Evolutionary conservation across 2,797 vertebrate genomes (phyloP).

Genomic region (Rhynchonycteris naso): DNA sequence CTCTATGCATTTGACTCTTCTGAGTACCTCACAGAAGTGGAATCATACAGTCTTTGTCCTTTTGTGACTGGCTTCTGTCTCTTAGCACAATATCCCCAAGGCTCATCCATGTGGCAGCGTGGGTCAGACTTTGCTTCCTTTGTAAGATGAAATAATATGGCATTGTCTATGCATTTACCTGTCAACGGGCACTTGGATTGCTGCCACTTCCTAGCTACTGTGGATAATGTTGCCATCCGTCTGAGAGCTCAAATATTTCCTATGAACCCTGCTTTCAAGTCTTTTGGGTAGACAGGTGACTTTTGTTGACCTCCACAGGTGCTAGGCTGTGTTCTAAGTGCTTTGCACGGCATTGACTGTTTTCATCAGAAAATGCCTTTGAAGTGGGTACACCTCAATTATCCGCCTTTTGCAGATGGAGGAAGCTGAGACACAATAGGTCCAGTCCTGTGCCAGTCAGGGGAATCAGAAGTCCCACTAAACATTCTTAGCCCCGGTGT

Average conservation of each 20-base stretch:
- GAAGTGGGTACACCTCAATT: background rate
- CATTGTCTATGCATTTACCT: background rate
- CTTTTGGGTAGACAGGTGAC: background rate
- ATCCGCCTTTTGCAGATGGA: background rate
- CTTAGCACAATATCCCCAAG: background rate
- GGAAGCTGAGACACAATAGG: background rate
- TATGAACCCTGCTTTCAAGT: background rate
- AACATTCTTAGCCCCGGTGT: fast-evolving
- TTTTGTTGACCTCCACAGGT: background rate
- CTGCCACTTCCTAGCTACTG: background rate
- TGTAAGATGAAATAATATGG: too few species aligned
- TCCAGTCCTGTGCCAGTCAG: background rate
- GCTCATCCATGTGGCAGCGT: fast-evolving
- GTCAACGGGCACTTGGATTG: background rate
- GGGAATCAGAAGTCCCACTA: background rate
- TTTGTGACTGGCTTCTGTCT: background rate
- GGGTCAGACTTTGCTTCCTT: background rate
- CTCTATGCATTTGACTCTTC: background rate
- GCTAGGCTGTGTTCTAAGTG: background rate
- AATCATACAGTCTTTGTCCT: background rate
- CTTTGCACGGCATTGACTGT: background rate
- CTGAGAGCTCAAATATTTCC: fast-evolving
- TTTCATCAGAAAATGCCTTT: background rate
- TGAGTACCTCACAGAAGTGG: fast-evolving
- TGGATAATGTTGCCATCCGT: fast-evolving